Evolutionary conservation across 2,797 vertebrate species (phyloP).

Genomic region (Gallinago solitaria): DNA sequence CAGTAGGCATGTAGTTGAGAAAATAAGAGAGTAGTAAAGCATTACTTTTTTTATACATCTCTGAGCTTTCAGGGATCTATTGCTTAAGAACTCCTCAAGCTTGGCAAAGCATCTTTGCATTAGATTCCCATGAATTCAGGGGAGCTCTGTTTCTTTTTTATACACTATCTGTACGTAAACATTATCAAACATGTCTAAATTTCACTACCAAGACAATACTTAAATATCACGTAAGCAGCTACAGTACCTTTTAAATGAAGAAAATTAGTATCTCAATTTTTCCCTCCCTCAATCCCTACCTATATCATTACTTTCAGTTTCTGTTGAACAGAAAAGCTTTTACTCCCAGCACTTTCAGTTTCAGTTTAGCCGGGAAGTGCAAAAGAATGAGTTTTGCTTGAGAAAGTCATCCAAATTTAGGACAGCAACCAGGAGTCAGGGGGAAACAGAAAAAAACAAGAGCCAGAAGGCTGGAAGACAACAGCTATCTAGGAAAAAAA

Average conservation of each 20-base stretch:
- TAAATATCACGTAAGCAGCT: background rate
- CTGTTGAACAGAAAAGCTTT: background rate
- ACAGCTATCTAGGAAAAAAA: background rate
- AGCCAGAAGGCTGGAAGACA: background rate
- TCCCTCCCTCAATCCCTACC: background rate
- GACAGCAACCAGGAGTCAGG: background rate
- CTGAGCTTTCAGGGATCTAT: background rate
- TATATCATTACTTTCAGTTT: conserved; percentile 21
- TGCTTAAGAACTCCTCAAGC: background rate
- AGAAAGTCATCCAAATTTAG: background rate
- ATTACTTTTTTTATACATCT: background rate
- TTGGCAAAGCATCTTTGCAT: background rate
- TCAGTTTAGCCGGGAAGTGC: conserved; percentile 16
- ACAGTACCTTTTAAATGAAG: background rate
- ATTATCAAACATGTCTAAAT: background rate
- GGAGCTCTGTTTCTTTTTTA: background rate
- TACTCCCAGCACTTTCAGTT: conserved; percentile 28
- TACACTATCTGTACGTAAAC: background rate
- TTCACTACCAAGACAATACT: background rate
- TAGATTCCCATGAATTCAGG: background rate
- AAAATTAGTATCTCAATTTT: background rate
- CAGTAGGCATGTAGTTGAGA: background rate
- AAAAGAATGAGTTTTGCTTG: background rate
- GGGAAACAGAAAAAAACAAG: background rate
- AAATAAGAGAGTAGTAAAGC: background rate